phyloP scores from a whole-genome alignment of 2,797 vertebrate species.

The Peromyscus melanophrys region DNA sequence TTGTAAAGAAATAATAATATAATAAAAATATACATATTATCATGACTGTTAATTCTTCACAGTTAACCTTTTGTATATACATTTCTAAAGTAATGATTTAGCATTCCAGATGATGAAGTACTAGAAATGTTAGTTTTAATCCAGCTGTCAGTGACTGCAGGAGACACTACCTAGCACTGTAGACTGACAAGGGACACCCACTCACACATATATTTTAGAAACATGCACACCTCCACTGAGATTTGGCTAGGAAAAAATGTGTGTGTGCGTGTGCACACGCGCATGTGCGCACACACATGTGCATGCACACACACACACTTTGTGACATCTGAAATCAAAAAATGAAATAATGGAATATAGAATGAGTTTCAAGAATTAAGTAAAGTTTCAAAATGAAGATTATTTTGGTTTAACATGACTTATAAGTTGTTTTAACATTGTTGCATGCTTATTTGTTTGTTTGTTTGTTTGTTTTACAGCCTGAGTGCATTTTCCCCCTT shows the following conservation, averaged over 20 bases:
- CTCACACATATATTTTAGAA: background rate
- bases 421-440: background rate
- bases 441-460: background rate
- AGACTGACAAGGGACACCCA: background rate
- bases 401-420: background rate
- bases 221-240: background rate
- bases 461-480: background rate
- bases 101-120: background rate
- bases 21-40: background rate
- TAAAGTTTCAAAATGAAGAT: background rate
- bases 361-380: background rate
- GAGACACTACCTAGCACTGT: background rate
- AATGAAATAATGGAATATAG: background rate
- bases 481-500: background rate
- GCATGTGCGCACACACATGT: no score
- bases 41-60: background rate
- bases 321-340: background rate
- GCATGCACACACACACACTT: no score
- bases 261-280: background rate
- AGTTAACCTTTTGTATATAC: background rate
- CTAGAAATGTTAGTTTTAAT: background rate
- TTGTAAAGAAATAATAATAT: background rate
- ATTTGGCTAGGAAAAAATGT: background rate
- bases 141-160: background rate
- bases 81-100: background rate